Evolutionary conservation across 2,888 invertebrate species (phyloP).

Genomic region (Platerodrilus igneus): DNA sequence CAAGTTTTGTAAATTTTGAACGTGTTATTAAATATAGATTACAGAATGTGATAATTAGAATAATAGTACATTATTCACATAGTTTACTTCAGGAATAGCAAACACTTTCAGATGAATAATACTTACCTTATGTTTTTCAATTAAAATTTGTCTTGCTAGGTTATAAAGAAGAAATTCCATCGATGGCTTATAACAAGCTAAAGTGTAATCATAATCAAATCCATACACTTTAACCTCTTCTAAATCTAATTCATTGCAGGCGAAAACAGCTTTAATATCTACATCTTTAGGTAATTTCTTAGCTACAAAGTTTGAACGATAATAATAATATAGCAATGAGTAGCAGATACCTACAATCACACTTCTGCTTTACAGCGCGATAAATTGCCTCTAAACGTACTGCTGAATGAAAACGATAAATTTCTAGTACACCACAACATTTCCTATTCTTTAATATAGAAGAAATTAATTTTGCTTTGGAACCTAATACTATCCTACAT

Average conservation of each 20-base stretch:
- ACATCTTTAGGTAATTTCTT: constrained; percentile 86
- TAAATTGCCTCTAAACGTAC: constrained; percentile 54
- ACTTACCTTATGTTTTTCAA: constrained; percentile 80
- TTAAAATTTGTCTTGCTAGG: constrained; percentile 79
- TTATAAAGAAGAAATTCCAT: constrained; percentile 88
- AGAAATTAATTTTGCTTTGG: constrained; percentile 14
- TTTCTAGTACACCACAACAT: constrained; percentile 11
- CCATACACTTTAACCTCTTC: constrained; percentile 91
- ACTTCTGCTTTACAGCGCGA: constrained; percentile 62
- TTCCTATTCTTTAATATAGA: constrained; percentile 17
- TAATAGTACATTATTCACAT: no score
- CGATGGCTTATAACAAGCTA: constrained; percentile 89
- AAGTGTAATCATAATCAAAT: constrained; percentile 97
- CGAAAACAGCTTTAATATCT: constrained; percentile 84
- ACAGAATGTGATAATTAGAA: no score
- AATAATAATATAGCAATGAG: constrained; percentile 1
- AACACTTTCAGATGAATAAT: constrained; percentile 4
- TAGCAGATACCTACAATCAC: constrained; percentile 60
- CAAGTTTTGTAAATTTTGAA: no score
- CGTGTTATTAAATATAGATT: no score
- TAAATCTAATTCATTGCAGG: constrained; percentile 92
- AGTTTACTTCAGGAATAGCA: constrained; percentile 10
- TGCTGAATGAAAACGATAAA: constrained; percentile 33
- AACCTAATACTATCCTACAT: constrained; percentile 22
- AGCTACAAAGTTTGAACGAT: constrained; percentile 52